A percentile compares a stretch with the other conserved stretches of the same genome.
phyloP scores from a whole-genome alignment of 2,888 invertebrate species.

The Tillus elongatus region DNA sequence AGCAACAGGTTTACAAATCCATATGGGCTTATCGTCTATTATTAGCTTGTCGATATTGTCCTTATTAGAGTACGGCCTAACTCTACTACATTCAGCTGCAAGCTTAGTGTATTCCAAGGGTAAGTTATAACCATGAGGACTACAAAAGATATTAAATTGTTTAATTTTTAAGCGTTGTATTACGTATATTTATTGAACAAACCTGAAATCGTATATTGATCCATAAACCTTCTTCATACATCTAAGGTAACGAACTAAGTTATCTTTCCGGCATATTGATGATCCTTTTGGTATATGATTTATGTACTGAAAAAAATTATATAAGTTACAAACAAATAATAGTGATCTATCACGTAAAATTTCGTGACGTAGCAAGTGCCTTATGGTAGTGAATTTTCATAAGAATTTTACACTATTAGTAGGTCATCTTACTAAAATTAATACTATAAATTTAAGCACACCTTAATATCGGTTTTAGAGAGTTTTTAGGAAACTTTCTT shows the following conservation, averaged over 20 bases:
- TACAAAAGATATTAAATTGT: constrained; percentile 35
- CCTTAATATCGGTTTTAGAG: too few species aligned
- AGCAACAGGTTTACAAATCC: constrained; percentile 84
- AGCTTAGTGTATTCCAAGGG: constrained; percentile 77
- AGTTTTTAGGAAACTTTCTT: too few species aligned
- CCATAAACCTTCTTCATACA: constrained; percentile 78
- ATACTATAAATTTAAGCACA: too few species aligned
- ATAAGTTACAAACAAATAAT: neutral
- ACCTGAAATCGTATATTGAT: constrained; percentile 76
- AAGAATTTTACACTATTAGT: too few species aligned
- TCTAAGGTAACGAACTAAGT: constrained; percentile 64
- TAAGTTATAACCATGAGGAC: constrained; percentile 71
- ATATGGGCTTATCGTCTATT: constrained; percentile 46
- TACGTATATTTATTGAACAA: constrained; percentile 22
- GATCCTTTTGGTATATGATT: constrained; percentile 79
- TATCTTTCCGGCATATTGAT: constrained; percentile 77
- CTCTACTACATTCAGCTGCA: constrained; percentile 65
- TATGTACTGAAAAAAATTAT: constrained; percentile 52
- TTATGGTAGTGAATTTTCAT: too few species aligned
- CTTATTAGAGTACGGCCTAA: constrained; percentile 24
- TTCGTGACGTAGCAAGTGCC: too few species aligned
- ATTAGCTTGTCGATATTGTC: constrained; percentile 22
- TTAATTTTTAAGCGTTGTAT: neutral
- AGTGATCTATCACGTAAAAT: too few species aligned
- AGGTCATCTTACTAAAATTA: too few species aligned